Evolutionary conservation across 2,113 vertebrate genomes (phyloP).

Genomic region (Nibea albiflora): DNA sequence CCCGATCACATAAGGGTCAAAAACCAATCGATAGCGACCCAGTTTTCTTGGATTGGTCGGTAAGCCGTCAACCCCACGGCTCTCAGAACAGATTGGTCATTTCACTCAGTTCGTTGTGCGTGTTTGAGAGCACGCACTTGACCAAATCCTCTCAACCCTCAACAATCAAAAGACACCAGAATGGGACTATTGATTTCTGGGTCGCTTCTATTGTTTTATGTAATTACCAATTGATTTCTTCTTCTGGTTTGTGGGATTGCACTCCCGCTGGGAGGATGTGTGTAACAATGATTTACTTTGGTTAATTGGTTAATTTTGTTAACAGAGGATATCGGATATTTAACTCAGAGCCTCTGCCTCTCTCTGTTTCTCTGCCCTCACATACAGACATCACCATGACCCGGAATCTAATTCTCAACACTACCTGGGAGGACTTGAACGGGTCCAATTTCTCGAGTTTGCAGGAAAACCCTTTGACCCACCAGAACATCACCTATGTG

Average conservation of each 20-base stretch:
- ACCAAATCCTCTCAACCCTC: conserved; percentile 21
- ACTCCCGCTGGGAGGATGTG: neutral
- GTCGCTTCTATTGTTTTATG: conserved; percentile 26
- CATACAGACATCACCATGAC: conserved; percentile 63
- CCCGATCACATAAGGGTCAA: neutral
- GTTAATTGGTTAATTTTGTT: conserved; percentile 1
- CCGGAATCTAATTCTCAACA: conserved; percentile 68
- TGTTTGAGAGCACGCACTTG: conserved; percentile 18
- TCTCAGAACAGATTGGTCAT: conserved; percentile 1
- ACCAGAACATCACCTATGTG: conserved; percentile 87
- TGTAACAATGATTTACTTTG: neutral
- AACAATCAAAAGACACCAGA: neutral
- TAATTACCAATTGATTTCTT: conserved; percentile 27
- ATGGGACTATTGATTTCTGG: conserved; percentile 40
- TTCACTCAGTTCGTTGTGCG: neutral
- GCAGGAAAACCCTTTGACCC: conserved; percentile 44
- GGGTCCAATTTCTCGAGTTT: conserved; percentile 16
- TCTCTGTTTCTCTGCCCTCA: neutral
- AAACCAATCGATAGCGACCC: neutral
- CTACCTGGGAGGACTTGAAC: conserved; percentile 46
- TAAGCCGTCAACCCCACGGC: too few species aligned
- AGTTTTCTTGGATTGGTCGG: neutral
- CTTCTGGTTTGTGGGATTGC: neutral
- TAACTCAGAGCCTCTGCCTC: neutral
- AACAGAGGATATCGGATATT: neutral